Percentiles rank a stretch among this genome's conserved stretches.
phyloP scores from a whole-genome alignment of 2,113 vertebrate species.

The Tupaia tana region DNA sequence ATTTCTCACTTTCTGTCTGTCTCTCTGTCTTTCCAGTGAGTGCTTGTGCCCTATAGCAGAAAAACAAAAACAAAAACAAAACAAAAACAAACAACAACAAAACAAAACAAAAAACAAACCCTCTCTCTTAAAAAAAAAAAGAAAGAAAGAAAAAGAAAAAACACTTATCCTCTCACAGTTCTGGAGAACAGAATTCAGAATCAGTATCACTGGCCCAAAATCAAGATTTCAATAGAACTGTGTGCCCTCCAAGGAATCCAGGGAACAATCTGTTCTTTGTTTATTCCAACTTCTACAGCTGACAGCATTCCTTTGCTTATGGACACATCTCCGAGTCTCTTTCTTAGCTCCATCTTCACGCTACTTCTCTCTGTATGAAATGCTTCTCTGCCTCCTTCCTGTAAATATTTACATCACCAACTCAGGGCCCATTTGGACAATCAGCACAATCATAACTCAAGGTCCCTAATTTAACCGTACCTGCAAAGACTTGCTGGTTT shows the following conservation, averaged over 20 bases:
- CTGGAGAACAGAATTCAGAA: neutral
- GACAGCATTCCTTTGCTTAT: neutral
- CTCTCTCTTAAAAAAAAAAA: too few species aligned
- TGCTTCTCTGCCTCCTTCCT: neutral
- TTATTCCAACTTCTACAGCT: neutral
- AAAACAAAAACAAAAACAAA: too few species aligned
- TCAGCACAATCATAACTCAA: neutral
- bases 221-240: neutral
- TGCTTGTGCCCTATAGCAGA: too few species aligned
- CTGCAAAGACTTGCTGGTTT: neutral
- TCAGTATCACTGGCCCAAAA: neutral
- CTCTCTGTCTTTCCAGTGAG: too few species aligned
- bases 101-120: too few species aligned
- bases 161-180: neutral
- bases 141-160: too few species aligned
- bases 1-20: too few species aligned
- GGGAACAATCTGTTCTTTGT: neutral
- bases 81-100: too few species aligned
- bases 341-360: neutral
- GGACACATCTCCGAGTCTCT: neutral
- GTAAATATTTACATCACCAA: neutral
- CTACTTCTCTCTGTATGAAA: neutral
- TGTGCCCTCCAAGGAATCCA: neutral
- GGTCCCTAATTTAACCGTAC: neutral
- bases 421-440: neutral